Conservation (phyloP, 1,140 invertebrate genomes). For the Trichonephila inaurata region DNA sequence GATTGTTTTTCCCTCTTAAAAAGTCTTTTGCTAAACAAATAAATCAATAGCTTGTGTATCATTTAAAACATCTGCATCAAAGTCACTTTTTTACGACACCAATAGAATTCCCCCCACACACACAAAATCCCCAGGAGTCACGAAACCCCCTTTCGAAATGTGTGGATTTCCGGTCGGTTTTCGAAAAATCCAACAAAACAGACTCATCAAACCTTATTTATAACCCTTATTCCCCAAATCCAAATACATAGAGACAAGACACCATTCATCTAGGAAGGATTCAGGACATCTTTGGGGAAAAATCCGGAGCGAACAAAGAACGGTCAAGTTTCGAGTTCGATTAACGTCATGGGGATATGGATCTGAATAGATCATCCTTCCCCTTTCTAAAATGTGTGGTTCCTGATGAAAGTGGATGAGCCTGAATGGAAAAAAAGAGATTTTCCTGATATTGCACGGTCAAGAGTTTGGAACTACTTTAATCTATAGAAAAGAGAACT, state of each 20-base stretch:
- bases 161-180: not conserved
- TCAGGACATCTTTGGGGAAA: not conserved
- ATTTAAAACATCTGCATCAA: not conserved
- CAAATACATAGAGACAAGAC: slow-evolving; percentile 1
- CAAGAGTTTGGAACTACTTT: not conserved
- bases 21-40: not conserved
- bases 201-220: not conserved
- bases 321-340: too few species aligned
- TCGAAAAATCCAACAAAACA: not conserved
- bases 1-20: not conserved
- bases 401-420: too few species aligned
- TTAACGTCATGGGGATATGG: too few species aligned
- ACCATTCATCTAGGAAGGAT: not conserved
- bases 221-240: not conserved
- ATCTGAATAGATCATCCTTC: too few species aligned
- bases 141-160: not conserved
- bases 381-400: too few species aligned
- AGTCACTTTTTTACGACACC: not conserved
- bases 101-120: too few species aligned
- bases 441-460: too few species aligned
- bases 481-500: not conserved
- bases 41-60: not conserved
- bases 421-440: too few species aligned
- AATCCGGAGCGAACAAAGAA: not conserved
- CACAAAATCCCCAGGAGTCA: not conserved